phyloP scores from a whole-genome alignment of 53 echinoderm and acorn worm species.

The Paelopatides confundens region DNA sequence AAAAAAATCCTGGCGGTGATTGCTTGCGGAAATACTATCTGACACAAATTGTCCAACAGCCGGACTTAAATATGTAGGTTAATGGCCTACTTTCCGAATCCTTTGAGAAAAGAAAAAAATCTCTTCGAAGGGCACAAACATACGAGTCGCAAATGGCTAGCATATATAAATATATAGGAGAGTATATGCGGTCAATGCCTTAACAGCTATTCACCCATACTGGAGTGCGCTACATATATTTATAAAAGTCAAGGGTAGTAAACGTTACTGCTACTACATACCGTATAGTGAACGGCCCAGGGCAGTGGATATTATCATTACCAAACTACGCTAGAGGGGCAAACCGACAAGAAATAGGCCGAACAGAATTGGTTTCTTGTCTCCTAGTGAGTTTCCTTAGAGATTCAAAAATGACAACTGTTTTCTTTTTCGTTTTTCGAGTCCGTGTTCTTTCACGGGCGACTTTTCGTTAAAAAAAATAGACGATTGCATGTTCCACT shows the following conservation, averaged over 20 bases:
- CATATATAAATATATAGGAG: background rate
- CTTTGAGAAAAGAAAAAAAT: background rate
- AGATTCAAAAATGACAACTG: background rate
- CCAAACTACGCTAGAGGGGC: background rate
- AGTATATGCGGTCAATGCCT: conserved; percentile 12
- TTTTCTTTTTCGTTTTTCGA: too few relatives aligned
- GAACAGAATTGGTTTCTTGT: background rate
- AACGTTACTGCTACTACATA: background rate
- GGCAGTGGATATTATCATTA: background rate
- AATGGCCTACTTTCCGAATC: conserved; percentile 44
- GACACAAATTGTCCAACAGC: conserved; percentile 49
- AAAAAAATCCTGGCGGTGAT: conserved; percentile 23
- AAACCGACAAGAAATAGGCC: background rate
- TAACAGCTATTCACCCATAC: conserved; percentile 22
- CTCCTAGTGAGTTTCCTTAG: background rate
- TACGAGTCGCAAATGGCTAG: background rate
- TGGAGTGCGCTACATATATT: conserved; percentile 36
- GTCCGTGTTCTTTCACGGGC: too few relatives aligned
- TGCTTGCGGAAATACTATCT: conserved; percentile 30
- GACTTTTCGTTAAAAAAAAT: too few relatives aligned
- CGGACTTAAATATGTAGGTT: conserved; percentile 47
- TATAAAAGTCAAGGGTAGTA: conserved; percentile 21
- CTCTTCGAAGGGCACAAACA: conserved; percentile 26
- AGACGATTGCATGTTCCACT: too few relatives aligned
- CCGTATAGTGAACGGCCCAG: background rate